phyloP scores from a whole-genome alignment of 2,113 vertebrate genomes.

The Grammomys dolichurus region DNA sequence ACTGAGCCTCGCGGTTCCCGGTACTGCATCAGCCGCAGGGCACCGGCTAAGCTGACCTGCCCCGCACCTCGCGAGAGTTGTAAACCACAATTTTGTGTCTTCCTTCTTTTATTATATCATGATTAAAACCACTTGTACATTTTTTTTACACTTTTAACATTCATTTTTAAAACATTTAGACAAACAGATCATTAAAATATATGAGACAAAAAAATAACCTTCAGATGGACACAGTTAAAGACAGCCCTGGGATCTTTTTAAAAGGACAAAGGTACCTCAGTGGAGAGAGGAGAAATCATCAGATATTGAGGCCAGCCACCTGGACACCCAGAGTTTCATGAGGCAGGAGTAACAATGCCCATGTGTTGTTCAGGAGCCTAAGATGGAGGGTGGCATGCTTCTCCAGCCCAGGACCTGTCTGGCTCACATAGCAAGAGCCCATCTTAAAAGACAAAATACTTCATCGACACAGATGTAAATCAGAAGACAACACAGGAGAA shows the following conservation, averaged over 20 bases:
- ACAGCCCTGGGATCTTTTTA: neutral
- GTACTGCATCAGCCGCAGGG: too few relatives aligned
- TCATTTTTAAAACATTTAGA: neutral
- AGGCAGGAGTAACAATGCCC: too few relatives aligned
- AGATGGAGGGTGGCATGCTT: too few relatives aligned
- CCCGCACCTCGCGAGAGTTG: too few relatives aligned
- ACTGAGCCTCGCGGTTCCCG: too few relatives aligned
- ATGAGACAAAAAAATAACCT: neutral
- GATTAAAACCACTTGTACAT: neutral
- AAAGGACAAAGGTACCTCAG: neutral
- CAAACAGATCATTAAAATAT: neutral
- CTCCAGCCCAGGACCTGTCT: neutral
- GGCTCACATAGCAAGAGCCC: neutral
- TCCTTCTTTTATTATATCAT: neutral
- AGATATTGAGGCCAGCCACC: neutral
- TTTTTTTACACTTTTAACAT: neutral
- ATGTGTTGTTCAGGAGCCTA: neutral
- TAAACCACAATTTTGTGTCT: neutral
- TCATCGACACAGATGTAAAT: neutral
- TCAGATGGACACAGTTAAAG: neutral
- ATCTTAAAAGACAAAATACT: neutral
- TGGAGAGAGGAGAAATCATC: neutral
- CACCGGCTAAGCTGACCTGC: too few relatives aligned
- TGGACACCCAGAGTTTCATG: neutral
- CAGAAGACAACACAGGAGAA: neutral